phyloP scores from a whole-genome alignment of 2,888 invertebrate species.

The Mimachlamys varia region DNA sequence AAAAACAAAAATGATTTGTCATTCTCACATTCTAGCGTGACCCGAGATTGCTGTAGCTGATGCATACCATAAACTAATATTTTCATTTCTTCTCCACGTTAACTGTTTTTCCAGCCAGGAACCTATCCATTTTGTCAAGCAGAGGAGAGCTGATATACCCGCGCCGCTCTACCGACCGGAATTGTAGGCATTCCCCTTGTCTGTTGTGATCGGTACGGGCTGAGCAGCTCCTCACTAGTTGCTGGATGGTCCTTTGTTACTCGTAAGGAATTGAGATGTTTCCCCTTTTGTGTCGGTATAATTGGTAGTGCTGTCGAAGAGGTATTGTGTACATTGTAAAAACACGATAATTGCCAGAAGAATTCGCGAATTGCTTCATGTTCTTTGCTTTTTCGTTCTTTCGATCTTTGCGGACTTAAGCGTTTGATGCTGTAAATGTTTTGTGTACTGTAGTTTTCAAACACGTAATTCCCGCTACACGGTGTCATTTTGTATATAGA shows the following conservation, averaged over 20 bases:
- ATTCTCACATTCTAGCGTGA: slow-evolving; percentile 45
- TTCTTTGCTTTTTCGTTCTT: neutral
- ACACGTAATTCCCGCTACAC: neutral
- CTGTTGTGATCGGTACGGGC: neutral
- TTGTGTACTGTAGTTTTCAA: neutral
- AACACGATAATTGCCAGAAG: neutral
- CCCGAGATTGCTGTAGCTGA: slow-evolving; percentile 48
- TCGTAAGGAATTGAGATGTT: neutral
- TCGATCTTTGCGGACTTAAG: neutral
- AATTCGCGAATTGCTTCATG: neutral
- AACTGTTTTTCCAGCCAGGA: slow-evolving; percentile 38
- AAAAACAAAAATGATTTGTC: slow-evolving; percentile 51
- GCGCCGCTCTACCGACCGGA: neutral
- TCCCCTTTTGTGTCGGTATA: neutral
- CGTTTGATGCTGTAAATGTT: neutral
- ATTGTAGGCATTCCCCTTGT: neutral
- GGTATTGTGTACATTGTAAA: neutral
- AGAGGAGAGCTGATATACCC: slow-evolving; percentile 4
- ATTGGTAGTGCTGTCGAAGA: neutral
- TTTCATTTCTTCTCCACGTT: slow-evolving; percentile 49
- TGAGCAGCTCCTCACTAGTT: neutral
- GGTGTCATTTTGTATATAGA: neutral
- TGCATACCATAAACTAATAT: slow-evolving; percentile 53
- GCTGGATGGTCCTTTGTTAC: neutral
- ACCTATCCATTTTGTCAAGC: slow-evolving; percentile 40